phyloP scores from a whole-genome alignment of 2,797 vertebrate species.

The Mus minutoides region DNA sequence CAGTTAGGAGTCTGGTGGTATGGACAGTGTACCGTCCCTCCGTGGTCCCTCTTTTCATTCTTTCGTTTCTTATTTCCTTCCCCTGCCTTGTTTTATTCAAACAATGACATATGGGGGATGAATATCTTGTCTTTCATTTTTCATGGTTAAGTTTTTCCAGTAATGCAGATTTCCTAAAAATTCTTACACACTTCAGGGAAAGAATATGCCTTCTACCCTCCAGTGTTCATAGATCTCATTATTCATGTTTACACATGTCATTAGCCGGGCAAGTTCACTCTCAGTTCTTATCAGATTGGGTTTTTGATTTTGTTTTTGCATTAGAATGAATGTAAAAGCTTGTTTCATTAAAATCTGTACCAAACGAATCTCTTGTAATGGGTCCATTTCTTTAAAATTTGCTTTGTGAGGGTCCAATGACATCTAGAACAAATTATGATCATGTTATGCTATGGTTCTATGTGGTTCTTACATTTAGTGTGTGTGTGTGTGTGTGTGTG shows the following conservation, averaged over 20 bases:
- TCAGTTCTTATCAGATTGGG: constrained; percentile 40
- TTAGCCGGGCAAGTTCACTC: constrained; percentile 15
- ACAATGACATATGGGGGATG: background rate
- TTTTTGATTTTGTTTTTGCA: background rate
- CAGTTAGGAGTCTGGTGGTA: background rate
- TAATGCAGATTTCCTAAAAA: constrained; percentile 8
- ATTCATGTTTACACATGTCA: background rate
- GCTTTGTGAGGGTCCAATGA: background rate
- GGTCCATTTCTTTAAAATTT: constrained; percentile 38
- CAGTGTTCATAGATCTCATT: background rate
- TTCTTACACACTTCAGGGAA: background rate
- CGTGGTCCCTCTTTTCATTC: background rate
- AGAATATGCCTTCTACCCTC: background rate
- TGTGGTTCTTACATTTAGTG: no score
- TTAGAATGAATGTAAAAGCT: background rate
- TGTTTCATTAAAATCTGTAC: constrained; percentile 35
- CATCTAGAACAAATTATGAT: background rate
- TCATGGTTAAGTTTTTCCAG: constrained; percentile 21
- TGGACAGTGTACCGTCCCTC: background rate
- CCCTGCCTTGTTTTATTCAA: background rate
- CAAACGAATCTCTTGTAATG: background rate
- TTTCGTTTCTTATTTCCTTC: background rate
- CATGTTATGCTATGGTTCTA: background rate
- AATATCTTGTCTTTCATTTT: constrained; percentile 10
- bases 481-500: background rate